These are phyloP conservation scores for Gallinago stenura DNA, from an alignment of 2,797 vertebrate genomes.

Conservation along the genomic window DNA sequence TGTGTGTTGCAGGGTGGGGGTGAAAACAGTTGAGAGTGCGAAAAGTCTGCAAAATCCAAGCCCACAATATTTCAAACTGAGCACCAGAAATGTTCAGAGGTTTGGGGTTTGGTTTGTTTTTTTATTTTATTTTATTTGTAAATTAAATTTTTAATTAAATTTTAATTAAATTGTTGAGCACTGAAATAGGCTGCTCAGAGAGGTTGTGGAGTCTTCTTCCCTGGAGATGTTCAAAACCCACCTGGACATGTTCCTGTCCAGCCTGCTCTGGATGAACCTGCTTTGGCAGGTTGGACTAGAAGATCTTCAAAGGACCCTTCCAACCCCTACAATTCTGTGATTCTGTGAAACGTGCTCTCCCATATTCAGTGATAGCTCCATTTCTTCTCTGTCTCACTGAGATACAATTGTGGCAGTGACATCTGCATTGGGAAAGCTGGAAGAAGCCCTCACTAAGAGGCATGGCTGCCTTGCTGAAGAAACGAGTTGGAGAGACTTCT, in stretches of 20 bases:
- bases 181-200: no score
- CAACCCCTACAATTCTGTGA: no score
- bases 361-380: not conserved
- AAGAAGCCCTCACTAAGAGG: not conserved
- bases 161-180: no score
- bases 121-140: not conserved
- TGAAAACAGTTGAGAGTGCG: not conserved
- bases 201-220: no score
- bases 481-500: not conserved
- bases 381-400: not conserved
- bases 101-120: not conserved
- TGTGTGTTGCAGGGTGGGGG: fast-evolving
- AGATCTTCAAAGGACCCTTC: no score
- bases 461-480: not conserved
- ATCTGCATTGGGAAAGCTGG: not conserved
- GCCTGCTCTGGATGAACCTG: no score
- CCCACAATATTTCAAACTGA: not conserved
- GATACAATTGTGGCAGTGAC: not conserved
- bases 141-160: not conserved
- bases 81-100: not conserved
- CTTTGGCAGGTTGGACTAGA: no score
- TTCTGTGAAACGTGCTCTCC: not conserved
- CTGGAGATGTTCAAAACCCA: no score
- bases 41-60: not conserved
- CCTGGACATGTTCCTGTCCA: no score